Base-by-base conservation (phyloP, 2,797 vertebrate species). In the Pseudochirops cupreus region DNA sequence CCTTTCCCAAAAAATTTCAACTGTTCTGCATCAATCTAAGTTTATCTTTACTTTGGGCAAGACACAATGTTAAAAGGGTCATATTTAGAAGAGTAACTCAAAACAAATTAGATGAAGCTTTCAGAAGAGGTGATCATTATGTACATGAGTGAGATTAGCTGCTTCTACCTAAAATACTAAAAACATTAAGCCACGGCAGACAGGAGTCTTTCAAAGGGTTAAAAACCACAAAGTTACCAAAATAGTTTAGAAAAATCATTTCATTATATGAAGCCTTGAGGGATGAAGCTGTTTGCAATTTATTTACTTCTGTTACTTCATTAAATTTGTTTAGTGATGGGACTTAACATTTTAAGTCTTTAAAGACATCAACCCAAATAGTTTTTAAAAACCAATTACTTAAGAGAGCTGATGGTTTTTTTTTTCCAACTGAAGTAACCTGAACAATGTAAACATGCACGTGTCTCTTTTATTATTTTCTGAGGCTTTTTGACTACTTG, bases 331-430 rank as follows among this genome's bases (percentile, higher is more conserved):
- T 98, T 91, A 93, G 97, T 98, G 97, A 97, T 95, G 98, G 97
- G 97, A 97, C 96, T 98, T 98, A 94, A 97, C 93, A 98, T 97
- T 97, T 97, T 96, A 97, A 0, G 0, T 93, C 96, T 98, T 98
- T 98, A 98, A 98, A 98, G 97, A 97, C 93, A 97, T 94, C 97
- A 96, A 96, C 96, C 95, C 97, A 95, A 98, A 98, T 95, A 97
- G 95, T 94, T 98, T 98, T 82, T 98, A 98, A 98, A 98, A 97
- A 98, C 93, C 97, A 98, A 98, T 98, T 98, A 98, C 58, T 93
- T 97, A 96, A 97, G 94, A 97, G 52, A 53, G 62, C 89, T 95
- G 92, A 6, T 82, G n/a, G 7, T 10, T 82, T n/a, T 31, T 18
- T 74, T 97, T 98, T 97, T 96, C 97, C 96, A 98, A 97, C 89